Base-by-base conservation (phyloP, 1,140 invertebrate species). In the Bombus haemorrhoidalis region DNA sequence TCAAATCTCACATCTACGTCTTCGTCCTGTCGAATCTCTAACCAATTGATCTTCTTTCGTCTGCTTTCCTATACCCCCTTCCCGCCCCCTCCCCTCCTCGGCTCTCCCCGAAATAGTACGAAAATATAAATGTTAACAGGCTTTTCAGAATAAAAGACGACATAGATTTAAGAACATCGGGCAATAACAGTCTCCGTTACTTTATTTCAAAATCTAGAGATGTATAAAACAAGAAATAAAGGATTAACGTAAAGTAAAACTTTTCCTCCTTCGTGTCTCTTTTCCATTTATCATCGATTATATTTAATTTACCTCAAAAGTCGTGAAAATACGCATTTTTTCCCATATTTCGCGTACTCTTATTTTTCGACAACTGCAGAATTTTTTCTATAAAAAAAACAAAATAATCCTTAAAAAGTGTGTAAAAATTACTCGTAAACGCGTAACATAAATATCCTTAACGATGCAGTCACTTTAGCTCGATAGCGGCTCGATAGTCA, bases 401-500 rank as follows among this genome's bases (percentile, higher is more conserved):
- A n/a, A n/a, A 64, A 15, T 64, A 64, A 64, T 18, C 6, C 2
- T 5, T 13, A 18, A 39, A 3, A 71, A 71, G 28, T 3, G 13
- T 41, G 5, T 41, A 72, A 18, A 71, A 41, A n/a, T 39, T 41
- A 15, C 6, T 28, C n/a, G 25, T 25, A 69, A 68, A 25, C 34
- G 32, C 12, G 0, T 34, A 22, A 37, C 34, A 8, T 12, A 25
- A 10, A 22, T 41, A n/a, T 4, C 15, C 6, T 32, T 37, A 78
- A 64, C 8, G 18, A 47, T 22, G 18, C 47, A 53, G 47, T 62
- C 4, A 75, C 90, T 75, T 71, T 59, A 83, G n/a, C n/a, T n/a
- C n/a, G n/a, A n/a, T n/a, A n/a, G 10, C 22, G 82, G 75, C 18
- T 89, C 85, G 22, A 92, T 57, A 1, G 47, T 47, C 32, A 95